These are phyloP conservation scores for Tetramorium bicarinatum DNA, from an alignment of 2,888 invertebrate species.

Conservation along the genomic window DNA sequence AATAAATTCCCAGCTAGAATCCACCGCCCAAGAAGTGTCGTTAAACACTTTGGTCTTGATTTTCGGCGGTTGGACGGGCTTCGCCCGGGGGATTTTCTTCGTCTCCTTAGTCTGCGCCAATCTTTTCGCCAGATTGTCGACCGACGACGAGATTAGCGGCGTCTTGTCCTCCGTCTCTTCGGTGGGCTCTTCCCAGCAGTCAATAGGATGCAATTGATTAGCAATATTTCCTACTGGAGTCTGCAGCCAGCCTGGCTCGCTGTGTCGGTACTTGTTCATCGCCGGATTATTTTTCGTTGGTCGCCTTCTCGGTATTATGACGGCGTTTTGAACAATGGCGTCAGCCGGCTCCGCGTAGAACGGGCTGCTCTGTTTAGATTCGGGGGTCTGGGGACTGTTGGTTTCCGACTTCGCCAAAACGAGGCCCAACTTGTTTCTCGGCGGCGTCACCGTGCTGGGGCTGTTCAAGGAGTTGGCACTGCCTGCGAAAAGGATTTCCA, in stretches of 20 bases:
- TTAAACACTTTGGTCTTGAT: conserved; percentile 86
- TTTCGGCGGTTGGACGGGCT: conserved; percentile 91
- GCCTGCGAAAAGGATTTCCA: conserved; percentile 80
- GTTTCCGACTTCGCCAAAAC: conserved; percentile 82
- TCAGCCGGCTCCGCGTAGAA: conserved; percentile 97
- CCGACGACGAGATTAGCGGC: conserved; percentile 89
- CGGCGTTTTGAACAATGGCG: conserved; percentile 89
- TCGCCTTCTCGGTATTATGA: conserved; percentile 80
- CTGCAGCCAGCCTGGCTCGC: conserved; percentile 84
- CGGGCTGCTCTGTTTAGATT: conserved; percentile 92
- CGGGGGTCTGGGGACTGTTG: conserved; percentile 83
- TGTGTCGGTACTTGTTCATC: conserved; percentile 83
- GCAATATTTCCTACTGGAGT: conserved; percentile 75
- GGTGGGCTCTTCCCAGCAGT: conserved; percentile 84
- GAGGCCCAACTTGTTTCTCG: conserved; percentile 83
- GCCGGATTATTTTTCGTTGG: conserved; percentile 79
- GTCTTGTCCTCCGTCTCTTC: conserved; percentile 84
- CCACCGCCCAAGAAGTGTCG: conserved; percentile 92
- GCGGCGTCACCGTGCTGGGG: conserved; percentile 82
- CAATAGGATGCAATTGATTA: conserved; percentile 82
- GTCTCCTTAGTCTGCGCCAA: conserved; percentile 83
- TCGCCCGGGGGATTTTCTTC: conserved; percentile 88
- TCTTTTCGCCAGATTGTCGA: conserved; percentile 89
- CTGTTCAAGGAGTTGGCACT: conserved; percentile 88
- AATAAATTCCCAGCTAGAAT: conserved; percentile 97